Evolutionary conservation across 2,113 vertebrate genomes (phyloP).

Genomic region (Pluvialis apricaria): DNA sequence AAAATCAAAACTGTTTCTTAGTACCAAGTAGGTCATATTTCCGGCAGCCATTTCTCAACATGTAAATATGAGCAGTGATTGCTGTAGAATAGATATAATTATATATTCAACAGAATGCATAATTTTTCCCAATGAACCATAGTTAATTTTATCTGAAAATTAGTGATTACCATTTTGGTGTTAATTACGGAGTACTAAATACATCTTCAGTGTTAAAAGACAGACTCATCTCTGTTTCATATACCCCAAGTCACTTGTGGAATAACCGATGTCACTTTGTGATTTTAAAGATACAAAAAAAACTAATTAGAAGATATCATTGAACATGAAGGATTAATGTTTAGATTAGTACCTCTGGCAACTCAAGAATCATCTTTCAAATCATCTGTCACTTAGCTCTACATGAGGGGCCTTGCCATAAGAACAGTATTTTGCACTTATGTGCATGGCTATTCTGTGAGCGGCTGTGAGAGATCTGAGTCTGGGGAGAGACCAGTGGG

Average conservation of each 20-base stretch:
- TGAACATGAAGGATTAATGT: neutral
- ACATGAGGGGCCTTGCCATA: neutral
- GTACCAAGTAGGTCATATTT: constrained; percentile 58
- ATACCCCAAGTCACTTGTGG: neutral
- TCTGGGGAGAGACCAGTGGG: neutral
- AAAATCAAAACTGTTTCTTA: constrained; percentile 37
- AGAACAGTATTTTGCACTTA: neutral
- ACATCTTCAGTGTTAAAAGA: constrained; percentile 47
- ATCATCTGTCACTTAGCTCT: neutral
- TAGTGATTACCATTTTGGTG: constrained; percentile 64
- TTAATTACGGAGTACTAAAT: constrained; percentile 60
- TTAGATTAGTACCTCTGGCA: neutral
- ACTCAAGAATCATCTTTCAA: neutral
- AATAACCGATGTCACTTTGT: constrained; percentile 12
- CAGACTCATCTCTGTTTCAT: neutral
- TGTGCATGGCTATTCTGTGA: neutral
- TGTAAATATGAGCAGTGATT: constrained; percentile 68
- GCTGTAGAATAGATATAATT: constrained; percentile 73
- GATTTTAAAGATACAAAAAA: neutral
- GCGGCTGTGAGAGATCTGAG: neutral
- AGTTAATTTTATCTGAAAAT: constrained; percentile 73
- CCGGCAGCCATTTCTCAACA: constrained; percentile 48
- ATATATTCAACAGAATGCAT: constrained; percentile 55
- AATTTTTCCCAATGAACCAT: constrained; percentile 53
- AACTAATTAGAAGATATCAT: neutral